These are phyloP conservation scores for Fukomys damarensis DNA, from an alignment of 2,113 vertebrate genomes.

Conservation along the genomic window DNA sequence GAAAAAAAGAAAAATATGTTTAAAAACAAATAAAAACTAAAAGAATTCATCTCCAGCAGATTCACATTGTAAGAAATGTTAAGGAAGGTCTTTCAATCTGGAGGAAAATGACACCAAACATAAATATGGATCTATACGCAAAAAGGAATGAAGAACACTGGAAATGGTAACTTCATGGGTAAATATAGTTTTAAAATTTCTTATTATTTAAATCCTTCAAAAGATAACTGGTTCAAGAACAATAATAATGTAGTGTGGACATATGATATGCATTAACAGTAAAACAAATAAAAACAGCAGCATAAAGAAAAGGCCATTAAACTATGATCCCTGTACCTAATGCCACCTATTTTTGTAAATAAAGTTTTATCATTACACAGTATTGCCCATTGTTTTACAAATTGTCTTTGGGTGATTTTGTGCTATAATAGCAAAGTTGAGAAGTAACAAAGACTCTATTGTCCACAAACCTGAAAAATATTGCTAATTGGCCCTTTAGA, in stretches of 20 bases:
- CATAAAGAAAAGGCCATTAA: background rate
- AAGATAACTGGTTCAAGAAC: background rate
- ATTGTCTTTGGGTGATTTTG: background rate
- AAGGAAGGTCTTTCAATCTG: background rate
- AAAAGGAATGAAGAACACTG: background rate
- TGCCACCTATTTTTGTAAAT: background rate
- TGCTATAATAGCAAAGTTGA: background rate
- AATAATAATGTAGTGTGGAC: background rate
- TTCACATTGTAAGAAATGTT: background rate
- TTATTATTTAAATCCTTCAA: background rate
- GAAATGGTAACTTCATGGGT: background rate
- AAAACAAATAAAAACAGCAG: background rate
- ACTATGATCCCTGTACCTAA: background rate
- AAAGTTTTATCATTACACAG: background rate
- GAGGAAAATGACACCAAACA: background rate
- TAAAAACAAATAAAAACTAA: background rate
- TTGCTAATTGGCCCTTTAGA: background rate
- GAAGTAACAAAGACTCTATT: background rate
- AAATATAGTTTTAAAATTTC: background rate
- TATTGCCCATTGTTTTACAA: background rate
- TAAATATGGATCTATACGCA: background rate
- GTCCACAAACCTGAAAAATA: background rate
- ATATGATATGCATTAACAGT: background rate
- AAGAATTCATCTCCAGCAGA: background rate
- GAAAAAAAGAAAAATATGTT: background rate